Evolutionary conservation across 1,140 invertebrate species (phyloP).

Genomic region (Littorina saxatilis): DNA sequence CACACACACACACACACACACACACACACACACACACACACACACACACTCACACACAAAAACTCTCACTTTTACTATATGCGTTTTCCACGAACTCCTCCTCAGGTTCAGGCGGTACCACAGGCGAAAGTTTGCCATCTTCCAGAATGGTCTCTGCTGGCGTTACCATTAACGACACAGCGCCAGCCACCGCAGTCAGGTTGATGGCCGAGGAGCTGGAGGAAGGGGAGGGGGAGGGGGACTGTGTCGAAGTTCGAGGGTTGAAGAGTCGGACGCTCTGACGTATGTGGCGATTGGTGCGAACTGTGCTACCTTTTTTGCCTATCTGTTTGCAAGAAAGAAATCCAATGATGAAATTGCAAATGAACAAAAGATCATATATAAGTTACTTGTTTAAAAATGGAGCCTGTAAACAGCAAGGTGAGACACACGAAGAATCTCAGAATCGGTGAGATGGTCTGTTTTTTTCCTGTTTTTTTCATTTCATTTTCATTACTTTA

Average conservation of each 20-base stretch:
- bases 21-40: background rate
- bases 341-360: too few relatives aligned
- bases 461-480: too few relatives aligned
- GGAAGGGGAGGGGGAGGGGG: conserved; percentile 36
- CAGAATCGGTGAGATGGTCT: too few relatives aligned
- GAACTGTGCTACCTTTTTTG: conserved; percentile 45
- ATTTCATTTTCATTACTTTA: too few relatives aligned
- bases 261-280: conserved; percentile 27
- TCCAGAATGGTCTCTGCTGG: conserved; percentile 28
- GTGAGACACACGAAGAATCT: too few relatives aligned
- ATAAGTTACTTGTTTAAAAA: too few relatives aligned
- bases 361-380: too few relatives aligned
- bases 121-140: background rate
- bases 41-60: background rate
- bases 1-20: too few relatives aligned
- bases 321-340: too few relatives aligned
- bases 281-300: conserved; percentile 33
- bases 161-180: too few relatives aligned
- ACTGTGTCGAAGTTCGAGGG: conserved; percentile 47
- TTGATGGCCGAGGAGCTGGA: conserved; percentile 29
- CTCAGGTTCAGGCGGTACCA: conserved; percentile 36
- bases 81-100: conserved; percentile 51
- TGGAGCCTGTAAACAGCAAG: too few relatives aligned
- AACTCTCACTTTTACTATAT: conserved; percentile 51
- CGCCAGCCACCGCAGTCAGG: background rate